Percentiles rank a stretch among this genome's conserved stretches.
phyloP scores from a whole-genome alignment of 2,888 invertebrate species.

The Athalia rosae region DNA sequence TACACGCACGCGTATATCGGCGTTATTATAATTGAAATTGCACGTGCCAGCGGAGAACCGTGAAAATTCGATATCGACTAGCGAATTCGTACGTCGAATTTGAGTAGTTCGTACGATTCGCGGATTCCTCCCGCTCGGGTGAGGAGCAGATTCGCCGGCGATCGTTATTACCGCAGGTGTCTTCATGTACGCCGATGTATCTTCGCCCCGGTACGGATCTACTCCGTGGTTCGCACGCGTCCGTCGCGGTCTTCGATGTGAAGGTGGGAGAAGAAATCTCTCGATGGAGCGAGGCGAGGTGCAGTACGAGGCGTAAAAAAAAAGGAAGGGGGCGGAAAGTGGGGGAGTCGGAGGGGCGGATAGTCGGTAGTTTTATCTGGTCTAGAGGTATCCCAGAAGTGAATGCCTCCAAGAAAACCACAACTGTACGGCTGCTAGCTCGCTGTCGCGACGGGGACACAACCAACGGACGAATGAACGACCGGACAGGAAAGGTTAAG shows the following conservation, averaged over 20 bases:
- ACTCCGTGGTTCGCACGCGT: background rate
- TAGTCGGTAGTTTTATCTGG: conserved; percentile 26
- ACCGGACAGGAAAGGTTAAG: conserved; percentile 61
- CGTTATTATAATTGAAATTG: no score
- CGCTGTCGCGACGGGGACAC: conserved; percentile 31
- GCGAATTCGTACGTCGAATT: no score
- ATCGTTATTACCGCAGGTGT: no score
- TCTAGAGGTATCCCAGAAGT: conserved; percentile 35
- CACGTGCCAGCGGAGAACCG: no score
- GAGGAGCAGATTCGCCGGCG: no score
- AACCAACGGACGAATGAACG: conserved; percentile 28
- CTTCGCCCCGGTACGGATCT: background rate
- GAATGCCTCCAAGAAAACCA: conserved; percentile 42
- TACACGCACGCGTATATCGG: no score
- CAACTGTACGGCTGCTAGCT: background rate
- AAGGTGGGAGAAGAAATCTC: conserved; percentile 13
- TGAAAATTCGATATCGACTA: no score
- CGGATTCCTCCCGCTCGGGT: no score
- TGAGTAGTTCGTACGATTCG: no score
- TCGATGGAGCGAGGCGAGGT: background rate
- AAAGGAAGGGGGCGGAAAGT: background rate
- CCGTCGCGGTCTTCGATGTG: background rate
- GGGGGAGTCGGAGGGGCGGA: conserved; percentile 15
- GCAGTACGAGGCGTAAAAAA: background rate
- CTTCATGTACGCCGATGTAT: no score